Conservation (phyloP, 2,888 invertebrate species). For the Sarcophaga caerulescens region DNA sequence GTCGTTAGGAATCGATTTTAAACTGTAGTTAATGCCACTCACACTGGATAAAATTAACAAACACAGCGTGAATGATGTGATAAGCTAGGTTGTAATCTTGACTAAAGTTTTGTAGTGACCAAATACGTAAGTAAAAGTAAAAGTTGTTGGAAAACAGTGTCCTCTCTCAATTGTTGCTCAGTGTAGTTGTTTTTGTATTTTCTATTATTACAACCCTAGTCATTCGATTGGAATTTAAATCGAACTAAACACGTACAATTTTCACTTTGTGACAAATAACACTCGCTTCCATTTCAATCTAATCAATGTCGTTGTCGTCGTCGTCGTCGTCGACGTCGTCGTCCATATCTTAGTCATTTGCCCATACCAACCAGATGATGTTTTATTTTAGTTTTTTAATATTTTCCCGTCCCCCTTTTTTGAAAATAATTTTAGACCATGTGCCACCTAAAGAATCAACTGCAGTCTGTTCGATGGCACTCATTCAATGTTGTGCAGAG, state of each 20-base stretch:
- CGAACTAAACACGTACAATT: constrained; percentile 36
- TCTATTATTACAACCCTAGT: neutral
- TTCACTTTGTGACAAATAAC: constrained; percentile 38
- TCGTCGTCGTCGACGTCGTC: too few relatives aligned
- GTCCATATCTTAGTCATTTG: too few relatives aligned
- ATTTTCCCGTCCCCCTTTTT: neutral
- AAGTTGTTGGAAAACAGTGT: neutral
- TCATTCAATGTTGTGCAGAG: neutral
- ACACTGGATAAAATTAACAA: too few relatives aligned
- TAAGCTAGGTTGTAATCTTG: too few relatives aligned
- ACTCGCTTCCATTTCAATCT: constrained; percentile 36
- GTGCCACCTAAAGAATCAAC: constrained; percentile 24
- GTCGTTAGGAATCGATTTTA: too few relatives aligned
- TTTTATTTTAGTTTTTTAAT: neutral
- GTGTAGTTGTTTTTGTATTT: neutral
- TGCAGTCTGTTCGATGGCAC: neutral
- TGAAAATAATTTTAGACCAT: constrained; percentile 52
- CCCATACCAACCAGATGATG: constrained; percentile 38
- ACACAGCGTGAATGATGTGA: too few relatives aligned
- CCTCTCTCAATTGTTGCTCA: neutral
- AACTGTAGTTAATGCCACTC: too few relatives aligned
- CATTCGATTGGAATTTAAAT: constrained; percentile 19
- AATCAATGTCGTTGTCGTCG: constrained; percentile 19
- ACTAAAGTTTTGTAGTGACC: too few relatives aligned
- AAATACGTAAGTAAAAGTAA: too few relatives aligned